Conservation (phyloP, 2,888 invertebrate species). For the Heliconius cydno region DNA sequence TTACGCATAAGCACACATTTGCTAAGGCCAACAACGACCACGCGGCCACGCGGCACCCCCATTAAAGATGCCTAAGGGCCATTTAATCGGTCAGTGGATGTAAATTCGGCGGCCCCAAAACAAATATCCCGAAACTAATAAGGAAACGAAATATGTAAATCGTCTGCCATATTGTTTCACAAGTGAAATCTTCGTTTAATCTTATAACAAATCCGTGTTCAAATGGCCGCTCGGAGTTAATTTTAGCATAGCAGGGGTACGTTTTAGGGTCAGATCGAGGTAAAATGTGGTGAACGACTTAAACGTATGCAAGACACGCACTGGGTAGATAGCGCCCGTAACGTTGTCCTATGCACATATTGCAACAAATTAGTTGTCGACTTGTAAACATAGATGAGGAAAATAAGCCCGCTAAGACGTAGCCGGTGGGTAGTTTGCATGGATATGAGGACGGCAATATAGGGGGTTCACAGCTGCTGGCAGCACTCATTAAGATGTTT, state of each 20-base stretch:
- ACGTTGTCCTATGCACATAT: conserved; percentile 84
- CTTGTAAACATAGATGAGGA: conserved; percentile 81
- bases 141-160: conserved; percentile 84
- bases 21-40: conserved; percentile 82
- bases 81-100: conserved; percentile 84
- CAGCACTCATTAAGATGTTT: conserved; percentile 84
- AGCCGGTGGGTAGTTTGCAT: conserved; percentile 82
- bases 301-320: conserved; percentile 83
- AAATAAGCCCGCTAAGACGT: conserved; percentile 80
- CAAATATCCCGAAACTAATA: conserved; percentile 84
- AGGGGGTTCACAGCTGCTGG: conserved; percentile 80
- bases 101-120: conserved; percentile 82
- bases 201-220: conserved; percentile 84
- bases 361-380: conserved; percentile 84
- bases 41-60: conserved; percentile 83
- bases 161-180: conserved; percentile 83
- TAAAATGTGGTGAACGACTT: conserved; percentile 71
- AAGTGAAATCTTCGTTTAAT: conserved; percentile 85
- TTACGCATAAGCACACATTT: conserved; percentile 83
- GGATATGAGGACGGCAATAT: conserved; percentile 83
- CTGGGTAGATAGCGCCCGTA: conserved; percentile 79
- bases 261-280: conserved; percentile 73
- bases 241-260: conserved; percentile 81
- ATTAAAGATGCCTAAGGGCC: conserved; percentile 84
- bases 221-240: conserved; percentile 81